phyloP scores from a whole-genome alignment of 2,113 vertebrate genomes.

The Embiotoca jacksoni region DNA sequence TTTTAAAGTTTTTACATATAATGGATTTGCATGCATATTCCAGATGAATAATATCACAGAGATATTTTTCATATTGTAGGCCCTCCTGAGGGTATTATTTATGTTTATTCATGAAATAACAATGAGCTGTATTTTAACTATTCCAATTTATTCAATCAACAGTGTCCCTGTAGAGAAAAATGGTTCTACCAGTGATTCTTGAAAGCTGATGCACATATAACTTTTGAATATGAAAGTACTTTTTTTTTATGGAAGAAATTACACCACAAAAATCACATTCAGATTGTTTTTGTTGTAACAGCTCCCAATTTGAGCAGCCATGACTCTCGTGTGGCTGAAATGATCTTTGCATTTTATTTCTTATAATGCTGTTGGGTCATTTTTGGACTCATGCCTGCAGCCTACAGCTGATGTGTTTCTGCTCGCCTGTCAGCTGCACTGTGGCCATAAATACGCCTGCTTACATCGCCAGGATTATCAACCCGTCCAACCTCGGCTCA shows the following conservation, averaged over 20 bases:
- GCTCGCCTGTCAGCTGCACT: conserved; percentile 67
- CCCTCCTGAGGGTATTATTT: conserved; percentile 68
- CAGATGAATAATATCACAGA: conserved; percentile 54
- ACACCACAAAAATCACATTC: conserved; percentile 43
- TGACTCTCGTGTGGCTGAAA: conserved; percentile 53
- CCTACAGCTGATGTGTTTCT: conserved; percentile 53
- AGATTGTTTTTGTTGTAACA: conserved; percentile 39
- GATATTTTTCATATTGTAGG: conserved; percentile 60
- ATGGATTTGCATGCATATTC: conserved; percentile 72
- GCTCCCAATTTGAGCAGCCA: conserved; percentile 39
- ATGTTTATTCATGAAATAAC: conserved; percentile 83
- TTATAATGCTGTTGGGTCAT: conserved; percentile 46
- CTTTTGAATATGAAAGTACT: conserved; percentile 53
- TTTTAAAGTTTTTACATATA: conserved; percentile 69
- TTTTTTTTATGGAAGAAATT: conserved; percentile 38
- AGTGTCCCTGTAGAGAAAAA: conserved; percentile 62
- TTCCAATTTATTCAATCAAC: conserved; percentile 81
- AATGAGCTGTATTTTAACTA: conserved; percentile 76
- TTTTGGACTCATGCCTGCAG: conserved; percentile 54
- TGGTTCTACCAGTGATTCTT: conserved; percentile 59
- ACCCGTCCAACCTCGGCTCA: conserved; percentile 52
- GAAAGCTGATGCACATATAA: conserved; percentile 66
- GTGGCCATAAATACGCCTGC: conserved; percentile 69
- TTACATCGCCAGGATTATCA: conserved; percentile 50
- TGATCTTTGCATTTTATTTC: conserved; percentile 55